These are phyloP conservation scores for Triplophysa dalaica DNA, from an alignment of 2,113 vertebrate species.

Conservation along the genomic window DNA sequence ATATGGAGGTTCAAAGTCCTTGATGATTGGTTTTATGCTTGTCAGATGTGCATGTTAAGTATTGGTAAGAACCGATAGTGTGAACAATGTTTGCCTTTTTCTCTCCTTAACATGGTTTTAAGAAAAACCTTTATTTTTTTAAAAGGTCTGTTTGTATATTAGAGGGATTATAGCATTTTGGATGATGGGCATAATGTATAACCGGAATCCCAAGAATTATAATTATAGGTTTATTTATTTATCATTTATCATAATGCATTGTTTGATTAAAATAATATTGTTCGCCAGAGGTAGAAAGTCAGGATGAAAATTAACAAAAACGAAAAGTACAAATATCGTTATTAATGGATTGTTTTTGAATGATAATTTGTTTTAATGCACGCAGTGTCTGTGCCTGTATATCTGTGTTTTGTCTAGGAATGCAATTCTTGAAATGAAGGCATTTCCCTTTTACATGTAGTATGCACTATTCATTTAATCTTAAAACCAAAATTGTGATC, in stretches of 20 bases:
- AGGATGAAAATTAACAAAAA: background rate
- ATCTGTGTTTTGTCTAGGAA: conserved; percentile 32
- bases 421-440: conserved; percentile 35
- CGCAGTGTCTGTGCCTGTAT: conserved; percentile 37
- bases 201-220: background rate
- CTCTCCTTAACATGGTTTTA: conserved; percentile 43
- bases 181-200: conserved; percentile 23
- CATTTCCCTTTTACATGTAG: conserved; percentile 43
- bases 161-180: conserved; percentile 24
- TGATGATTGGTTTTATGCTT: conserved; percentile 61
- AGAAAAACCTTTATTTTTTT: conserved; percentile 55
- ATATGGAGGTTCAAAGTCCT: conserved; percentile 92
- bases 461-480: conserved; percentile 32
- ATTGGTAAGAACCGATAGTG: conserved; percentile 43
- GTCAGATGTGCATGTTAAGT: conserved; percentile 54
- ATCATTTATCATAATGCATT: background rate
- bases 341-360: conserved; percentile 14
- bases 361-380: conserved; percentile 47
- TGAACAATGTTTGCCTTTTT: conserved; percentile 51
- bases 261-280: background rate
- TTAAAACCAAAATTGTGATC: conserved; percentile 23
- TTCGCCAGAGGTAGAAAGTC: background rate
- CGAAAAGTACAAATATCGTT: background rate
- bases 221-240: background rate
- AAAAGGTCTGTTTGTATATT: conserved; percentile 52